Conservation (phyloP, 2,797 vertebrate genomes). For the Micromesistius poutassou region DNA sequence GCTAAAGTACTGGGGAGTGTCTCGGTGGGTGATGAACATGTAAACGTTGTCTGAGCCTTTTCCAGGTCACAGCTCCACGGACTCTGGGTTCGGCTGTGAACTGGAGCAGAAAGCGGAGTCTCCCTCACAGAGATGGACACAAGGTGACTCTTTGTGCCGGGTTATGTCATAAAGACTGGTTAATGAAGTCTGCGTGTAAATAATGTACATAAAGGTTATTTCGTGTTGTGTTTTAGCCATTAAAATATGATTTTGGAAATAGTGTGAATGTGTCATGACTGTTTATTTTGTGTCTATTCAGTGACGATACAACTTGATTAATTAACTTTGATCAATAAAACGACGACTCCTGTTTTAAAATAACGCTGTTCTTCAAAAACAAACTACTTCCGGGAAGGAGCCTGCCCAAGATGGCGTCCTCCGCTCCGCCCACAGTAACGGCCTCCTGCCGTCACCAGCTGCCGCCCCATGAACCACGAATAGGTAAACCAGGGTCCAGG, state of each 20-base stretch:
- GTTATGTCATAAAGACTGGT: background rate
- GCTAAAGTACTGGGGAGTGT: background rate
- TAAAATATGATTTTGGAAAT: background rate
- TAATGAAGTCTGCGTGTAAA: background rate
- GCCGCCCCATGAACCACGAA: too few relatives aligned
- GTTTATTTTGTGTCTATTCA: background rate
- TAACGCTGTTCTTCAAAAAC: too few relatives aligned
- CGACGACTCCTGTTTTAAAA: too few relatives aligned
- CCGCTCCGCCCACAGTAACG: too few relatives aligned
- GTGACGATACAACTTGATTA: background rate
- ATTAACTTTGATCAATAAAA: background rate
- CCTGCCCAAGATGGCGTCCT: background rate
- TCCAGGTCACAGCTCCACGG: slow-evolving; percentile 56
- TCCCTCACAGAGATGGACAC: slow-evolving; percentile 28
- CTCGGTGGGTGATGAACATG: slow-evolving; percentile 37
- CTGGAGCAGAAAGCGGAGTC: slow-evolving; percentile 31
- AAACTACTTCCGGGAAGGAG: background rate
- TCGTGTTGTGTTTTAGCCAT: background rate
- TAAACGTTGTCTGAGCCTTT: slow-evolving; percentile 72
- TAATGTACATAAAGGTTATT: background rate
- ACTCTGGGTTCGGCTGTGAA: slow-evolving; percentile 35
- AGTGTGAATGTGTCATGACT: background rate
- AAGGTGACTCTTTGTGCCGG: slow-evolving; percentile 45
- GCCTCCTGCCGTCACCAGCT: too few relatives aligned
- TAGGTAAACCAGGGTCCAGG: too few relatives aligned